Evolutionary conservation across 30 jellyfish, hydroid and myxozoan genomes (phyloP).

Genomic region (Morbakka virulenta): DNA sequence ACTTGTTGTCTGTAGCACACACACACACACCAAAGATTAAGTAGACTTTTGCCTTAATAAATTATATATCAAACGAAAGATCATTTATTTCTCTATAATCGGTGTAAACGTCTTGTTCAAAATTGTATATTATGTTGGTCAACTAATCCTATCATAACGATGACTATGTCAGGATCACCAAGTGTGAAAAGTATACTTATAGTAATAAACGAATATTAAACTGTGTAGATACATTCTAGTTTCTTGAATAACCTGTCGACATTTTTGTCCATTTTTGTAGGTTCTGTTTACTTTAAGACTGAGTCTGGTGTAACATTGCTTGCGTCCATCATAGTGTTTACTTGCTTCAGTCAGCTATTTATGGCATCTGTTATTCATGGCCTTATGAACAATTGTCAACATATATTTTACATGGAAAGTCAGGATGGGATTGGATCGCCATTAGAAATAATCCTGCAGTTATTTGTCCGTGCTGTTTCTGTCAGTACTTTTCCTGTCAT

Average conservation of each 20-base stretch:
- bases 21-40: too few species aligned
- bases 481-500: constrained; percentile 59
- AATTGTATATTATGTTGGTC: too few species aligned
- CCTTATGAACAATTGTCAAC: constrained; percentile 57
- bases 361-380: constrained; percentile 93
- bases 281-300: constrained; percentile 78
- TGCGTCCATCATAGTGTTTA: constrained; percentile 78
- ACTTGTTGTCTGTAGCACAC: too few species aligned
- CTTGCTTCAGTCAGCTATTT: constrained; percentile 90
- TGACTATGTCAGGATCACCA: too few species aligned
- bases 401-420: constrained; percentile 71
- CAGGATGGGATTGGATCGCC: constrained; percentile 90
- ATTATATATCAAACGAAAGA: too few species aligned
- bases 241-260: too few species aligned
- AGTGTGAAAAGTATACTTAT: too few species aligned
- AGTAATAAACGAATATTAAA: too few species aligned
- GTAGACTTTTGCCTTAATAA: too few species aligned
- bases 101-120: too few species aligned
- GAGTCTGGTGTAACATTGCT: constrained; percentile 63
- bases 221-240: too few species aligned
- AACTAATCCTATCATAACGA: too few species aligned
- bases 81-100: neutral
- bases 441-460: constrained; percentile 64
- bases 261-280: constrained; percentile 9
- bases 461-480: constrained; percentile 69